Evolutionary conservation across 2,797 vertebrate species (phyloP).

Genomic region (Sebastes taczanowskii): DNA sequence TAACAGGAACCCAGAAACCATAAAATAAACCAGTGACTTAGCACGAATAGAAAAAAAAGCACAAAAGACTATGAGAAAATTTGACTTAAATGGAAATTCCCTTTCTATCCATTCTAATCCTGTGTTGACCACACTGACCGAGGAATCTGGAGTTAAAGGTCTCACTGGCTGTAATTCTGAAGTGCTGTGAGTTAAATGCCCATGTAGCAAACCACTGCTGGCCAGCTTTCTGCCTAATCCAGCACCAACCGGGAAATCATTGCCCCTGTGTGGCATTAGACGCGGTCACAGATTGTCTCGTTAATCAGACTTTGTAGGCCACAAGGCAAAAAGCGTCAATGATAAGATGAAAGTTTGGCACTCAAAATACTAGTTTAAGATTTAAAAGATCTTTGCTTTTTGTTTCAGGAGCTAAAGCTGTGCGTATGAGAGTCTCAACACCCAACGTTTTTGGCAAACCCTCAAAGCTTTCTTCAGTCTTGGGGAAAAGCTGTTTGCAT

Average conservation of each 20-base stretch:
- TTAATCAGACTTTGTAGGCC: background rate
- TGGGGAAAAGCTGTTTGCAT: constrained; percentile 20
- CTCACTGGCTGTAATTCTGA: constrained; percentile 63
- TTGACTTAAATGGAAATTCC: constrained; percentile 59
- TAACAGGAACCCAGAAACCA: background rate
- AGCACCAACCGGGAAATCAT: constrained; percentile 41
- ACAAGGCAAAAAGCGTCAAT: background rate
- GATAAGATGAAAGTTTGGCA: background rate
- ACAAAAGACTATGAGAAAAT: constrained; percentile 26
- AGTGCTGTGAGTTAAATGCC: constrained; percentile 62
- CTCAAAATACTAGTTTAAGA: background rate
- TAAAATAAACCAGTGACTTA: constrained; percentile 32
- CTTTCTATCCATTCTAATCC: constrained; percentile 57
- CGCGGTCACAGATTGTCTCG: background rate
- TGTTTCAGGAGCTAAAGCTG: background rate
- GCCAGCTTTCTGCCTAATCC: constrained; percentile 44
- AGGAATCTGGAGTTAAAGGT: constrained; percentile 74
- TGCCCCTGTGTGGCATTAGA: constrained; percentile 20
- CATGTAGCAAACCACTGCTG: constrained; percentile 45
- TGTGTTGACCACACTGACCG: constrained; percentile 65
- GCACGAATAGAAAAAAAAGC: constrained; percentile 34
- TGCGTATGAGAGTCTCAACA: constrained; percentile 4
- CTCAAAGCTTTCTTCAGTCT: constrained; percentile 44
- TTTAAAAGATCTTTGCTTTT: background rate
- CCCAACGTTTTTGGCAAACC: constrained; percentile 24